Evolutionary conservation across 2,888 invertebrate genomes (phyloP), one percentile per base, ranked within the genome.

Genomic region (Scaptomyza tumidula): DNA sequence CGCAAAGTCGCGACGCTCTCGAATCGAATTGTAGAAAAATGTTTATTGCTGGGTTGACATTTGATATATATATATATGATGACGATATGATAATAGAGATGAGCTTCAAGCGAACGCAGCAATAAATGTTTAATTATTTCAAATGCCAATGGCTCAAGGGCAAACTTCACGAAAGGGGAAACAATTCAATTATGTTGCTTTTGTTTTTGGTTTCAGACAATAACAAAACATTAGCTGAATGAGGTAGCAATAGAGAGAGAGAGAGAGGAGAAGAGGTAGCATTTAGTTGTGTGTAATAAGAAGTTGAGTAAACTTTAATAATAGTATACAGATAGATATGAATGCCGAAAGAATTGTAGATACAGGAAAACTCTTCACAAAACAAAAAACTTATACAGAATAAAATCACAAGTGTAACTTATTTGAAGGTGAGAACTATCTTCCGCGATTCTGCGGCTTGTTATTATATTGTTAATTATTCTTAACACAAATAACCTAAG

Each of bases 1-100:
- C 73, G 52, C 11, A 43, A 43, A 62, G 71, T 62, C 72, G 74
- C 75, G 67, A 61, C 80, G 49, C 54, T 54, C 54, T 43, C 49
- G 29, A 62, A 72, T 66, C 55, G 67, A 63, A 52, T 62, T 63
- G 55, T 39, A 43, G 11, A 71, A 73, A 71, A 70, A 76, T 70
- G 49, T 66, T 76, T 69, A 73, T 70, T 71, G 55, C 45, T 45
- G 37, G 41, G 41, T 43, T 46, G n/a, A 57, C 65, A 16, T 55
- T 61, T 35, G 24, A 29, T 14, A 39, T 37, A 37, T 37, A 29
- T 14, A 39, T 37, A 37, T 37, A n/a, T n/a, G 16, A 49, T 54
- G 24, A 14, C 16, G 7, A 49, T 35, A 14, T 14, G 9, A 46
- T 35, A 24, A 6, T 11, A 46, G 14, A 13, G 48, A 27, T n/a